These are phyloP conservation scores for Lithobates pipiens DNA, from an alignment of 2,797 vertebrate genomes.

Conservation along the genomic window DNA sequence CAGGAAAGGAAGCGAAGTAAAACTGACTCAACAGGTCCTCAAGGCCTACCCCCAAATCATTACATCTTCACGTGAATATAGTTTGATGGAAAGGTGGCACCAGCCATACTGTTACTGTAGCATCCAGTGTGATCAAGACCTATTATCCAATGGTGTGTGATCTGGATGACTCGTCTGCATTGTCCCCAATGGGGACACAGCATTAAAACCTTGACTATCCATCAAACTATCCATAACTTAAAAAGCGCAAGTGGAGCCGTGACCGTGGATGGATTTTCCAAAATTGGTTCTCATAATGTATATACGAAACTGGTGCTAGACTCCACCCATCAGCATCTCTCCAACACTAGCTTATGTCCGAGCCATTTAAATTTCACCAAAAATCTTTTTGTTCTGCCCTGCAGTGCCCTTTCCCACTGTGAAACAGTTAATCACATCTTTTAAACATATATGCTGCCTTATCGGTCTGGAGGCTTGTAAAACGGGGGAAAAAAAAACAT, in stretches of 20 bases:
- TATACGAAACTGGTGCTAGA: background rate
- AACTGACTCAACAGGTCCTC: background rate
- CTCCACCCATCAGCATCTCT: background rate
- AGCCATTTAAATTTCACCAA: background rate
- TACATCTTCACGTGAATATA: background rate
- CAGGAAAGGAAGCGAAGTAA: background rate
- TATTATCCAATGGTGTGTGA: background rate
- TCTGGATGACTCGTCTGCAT: background rate
- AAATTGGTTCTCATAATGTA: no score
- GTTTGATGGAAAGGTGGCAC: background rate
- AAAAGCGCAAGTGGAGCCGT: no score
- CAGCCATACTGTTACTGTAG: background rate
- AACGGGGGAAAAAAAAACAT: background rate
- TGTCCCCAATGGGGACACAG: background rate
- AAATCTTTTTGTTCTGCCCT: background rate
- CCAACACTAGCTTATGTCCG: background rate
- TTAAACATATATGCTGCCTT: conserved; percentile 54
- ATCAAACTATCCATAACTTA: no score
- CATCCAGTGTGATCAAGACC: background rate
- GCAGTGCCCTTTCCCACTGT: background rate
- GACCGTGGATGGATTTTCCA: no score
- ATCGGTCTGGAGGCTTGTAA: conserved; percentile 7
- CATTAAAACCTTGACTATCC: background rate
- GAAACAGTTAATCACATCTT: conserved; percentile 12
- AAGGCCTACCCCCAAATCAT: background rate